Evolutionary conservation across 2,888 invertebrate species (phyloP).

Genomic region (Elysia crispata): DNA sequence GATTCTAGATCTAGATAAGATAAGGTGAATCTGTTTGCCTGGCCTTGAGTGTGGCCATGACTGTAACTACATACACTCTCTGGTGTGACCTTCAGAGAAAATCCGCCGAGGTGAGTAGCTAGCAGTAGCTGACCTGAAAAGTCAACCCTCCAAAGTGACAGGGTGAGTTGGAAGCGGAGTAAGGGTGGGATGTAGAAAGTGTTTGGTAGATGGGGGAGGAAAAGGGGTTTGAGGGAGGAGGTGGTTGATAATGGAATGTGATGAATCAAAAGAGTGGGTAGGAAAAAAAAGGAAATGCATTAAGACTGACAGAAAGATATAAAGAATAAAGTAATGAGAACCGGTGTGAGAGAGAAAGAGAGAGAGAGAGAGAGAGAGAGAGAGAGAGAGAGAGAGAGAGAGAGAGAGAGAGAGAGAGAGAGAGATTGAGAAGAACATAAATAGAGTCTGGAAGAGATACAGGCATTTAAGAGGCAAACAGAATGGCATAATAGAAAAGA

Average conservation of each 20-base stretch:
- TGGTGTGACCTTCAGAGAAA: no score
- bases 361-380: conserved; percentile 32
- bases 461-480: no score
- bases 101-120: no score
- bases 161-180: background rate
- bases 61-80: no score
- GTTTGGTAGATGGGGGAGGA: conserved; percentile 22
- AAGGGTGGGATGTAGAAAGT: background rate
- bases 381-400: conserved; percentile 12
- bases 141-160: background rate
- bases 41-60: no score
- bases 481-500: no score
- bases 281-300: no score
- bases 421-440: background rate
- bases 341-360: conserved; percentile 1
- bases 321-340: background rate
- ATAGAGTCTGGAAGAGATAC: background rate
- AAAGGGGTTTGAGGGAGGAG: conserved; percentile 4
- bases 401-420: conserved; percentile 25
- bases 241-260: no score
- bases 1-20: no score
- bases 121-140: background rate
- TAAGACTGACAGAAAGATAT: no score
- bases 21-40: no score
- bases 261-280: no score